These are phyloP conservation scores for Oryzias sinensis DNA, from an alignment of 2,797 vertebrate species.

Conservation along the genomic window DNA sequence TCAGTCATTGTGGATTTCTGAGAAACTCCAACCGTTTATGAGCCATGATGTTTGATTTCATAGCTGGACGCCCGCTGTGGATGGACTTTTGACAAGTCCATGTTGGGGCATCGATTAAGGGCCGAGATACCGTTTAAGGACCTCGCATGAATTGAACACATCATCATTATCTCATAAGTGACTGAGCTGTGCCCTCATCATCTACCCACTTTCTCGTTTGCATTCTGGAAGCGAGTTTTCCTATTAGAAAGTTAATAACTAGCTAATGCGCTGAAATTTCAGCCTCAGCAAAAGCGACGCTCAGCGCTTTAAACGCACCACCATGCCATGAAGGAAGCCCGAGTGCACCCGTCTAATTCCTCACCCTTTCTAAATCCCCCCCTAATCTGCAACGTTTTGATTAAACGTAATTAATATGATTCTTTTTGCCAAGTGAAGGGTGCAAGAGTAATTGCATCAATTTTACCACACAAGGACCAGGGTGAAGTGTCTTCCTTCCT, in stretches of 20 bases:
- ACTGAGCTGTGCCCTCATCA: constrained; percentile 44
- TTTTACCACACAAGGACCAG: constrained; percentile 19
- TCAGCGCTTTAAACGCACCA: constrained; percentile 52
- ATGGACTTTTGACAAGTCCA: constrained; percentile 44
- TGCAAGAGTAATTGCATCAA: constrained; percentile 54
- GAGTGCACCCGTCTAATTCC: constrained; percentile 33
- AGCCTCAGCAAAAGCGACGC: constrained; percentile 64
- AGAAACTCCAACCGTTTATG: constrained; percentile 38
- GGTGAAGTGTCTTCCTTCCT: constrained; percentile 30
- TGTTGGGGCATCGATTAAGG: constrained; percentile 29
- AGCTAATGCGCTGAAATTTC: constrained; percentile 67
- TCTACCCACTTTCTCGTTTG: constrained; percentile 68
- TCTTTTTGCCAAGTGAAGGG: constrained; percentile 50
- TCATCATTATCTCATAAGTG: constrained; percentile 59
- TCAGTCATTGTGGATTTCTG: constrained; percentile 26
- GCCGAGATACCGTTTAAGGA: constrained; percentile 21
- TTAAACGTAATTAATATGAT: constrained; percentile 68
- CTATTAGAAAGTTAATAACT: constrained; percentile 74
- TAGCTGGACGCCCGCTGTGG: constrained; percentile 31
- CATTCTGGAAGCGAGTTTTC: constrained; percentile 66
- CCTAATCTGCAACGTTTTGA: constrained; percentile 60
- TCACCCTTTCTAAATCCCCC: constrained; percentile 35
- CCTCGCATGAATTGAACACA: constrained; percentile 46
- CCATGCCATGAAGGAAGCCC: constrained; percentile 36
- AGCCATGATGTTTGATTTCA: constrained; percentile 36